These are phyloP conservation scores for Ciconia boyciana DNA, from an alignment of 2,113 vertebrate genomes.

Conservation along the genomic window DNA sequence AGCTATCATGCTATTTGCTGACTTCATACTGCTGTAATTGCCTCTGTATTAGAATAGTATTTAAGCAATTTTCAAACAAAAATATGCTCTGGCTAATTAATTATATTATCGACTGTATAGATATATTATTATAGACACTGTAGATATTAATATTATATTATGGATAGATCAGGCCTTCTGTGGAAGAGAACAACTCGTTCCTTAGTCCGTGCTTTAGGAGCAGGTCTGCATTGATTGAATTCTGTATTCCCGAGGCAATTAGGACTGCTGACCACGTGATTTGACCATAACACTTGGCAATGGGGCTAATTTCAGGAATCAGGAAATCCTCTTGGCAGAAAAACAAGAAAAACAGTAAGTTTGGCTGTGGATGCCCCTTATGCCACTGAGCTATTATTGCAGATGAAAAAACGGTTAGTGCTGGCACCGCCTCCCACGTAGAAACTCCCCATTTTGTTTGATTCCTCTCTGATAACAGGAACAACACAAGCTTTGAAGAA, in stretches of 20 bases:
- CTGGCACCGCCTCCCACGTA: not conserved
- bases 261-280: not conserved
- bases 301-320: not conserved
- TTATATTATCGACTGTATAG: not conserved
- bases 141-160: not conserved
- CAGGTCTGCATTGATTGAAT: not conserved
- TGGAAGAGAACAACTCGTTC: not conserved
- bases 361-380: not conserved
- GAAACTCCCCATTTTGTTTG: not conserved
- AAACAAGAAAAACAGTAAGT: not conserved
- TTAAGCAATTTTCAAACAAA: not conserved
- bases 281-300: not conserved
- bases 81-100: not conserved
- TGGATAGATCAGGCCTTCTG: not conserved
- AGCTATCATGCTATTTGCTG: not conserved
- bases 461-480: not conserved
- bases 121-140: not conserved
- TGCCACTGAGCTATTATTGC: not conserved
- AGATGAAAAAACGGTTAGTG: not conserved
- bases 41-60: not conserved
- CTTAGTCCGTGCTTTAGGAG: rapidly evolving
- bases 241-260: not conserved
- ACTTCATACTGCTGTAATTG: not conserved
- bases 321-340: conserved; percentile 21
- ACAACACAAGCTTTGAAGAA: not conserved